phyloP scores from a whole-genome alignment of 2,113 vertebrate genomes.

The Conger conger region DNA sequence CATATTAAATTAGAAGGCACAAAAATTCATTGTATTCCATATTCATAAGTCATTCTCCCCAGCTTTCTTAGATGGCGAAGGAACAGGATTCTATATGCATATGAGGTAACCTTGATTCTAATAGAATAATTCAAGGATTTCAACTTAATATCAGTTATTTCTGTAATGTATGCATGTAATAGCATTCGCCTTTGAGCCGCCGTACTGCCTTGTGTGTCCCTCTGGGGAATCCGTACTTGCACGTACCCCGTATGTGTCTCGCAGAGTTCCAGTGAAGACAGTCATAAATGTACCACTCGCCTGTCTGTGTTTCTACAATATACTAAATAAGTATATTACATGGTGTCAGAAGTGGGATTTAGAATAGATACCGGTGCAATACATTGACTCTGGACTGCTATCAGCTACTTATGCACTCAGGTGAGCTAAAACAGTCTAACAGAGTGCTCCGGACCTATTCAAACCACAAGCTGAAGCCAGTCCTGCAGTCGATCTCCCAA shows the following conservation, averaged over 20 bases:
- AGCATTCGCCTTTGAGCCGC: too few relatives aligned
- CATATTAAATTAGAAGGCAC: not conserved
- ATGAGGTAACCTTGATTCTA: not conserved
- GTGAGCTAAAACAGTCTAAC: conserved; percentile 18
- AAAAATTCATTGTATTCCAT: not conserved
- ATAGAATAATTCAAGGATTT: not conserved
- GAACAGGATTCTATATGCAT: conserved; percentile 1
- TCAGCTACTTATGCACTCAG: conserved; percentile 6
- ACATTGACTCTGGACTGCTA: not conserved
- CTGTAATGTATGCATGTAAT: too few relatives aligned
- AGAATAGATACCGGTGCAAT: too few relatives aligned
- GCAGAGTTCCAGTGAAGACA: too few relatives aligned
- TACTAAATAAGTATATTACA: too few relatives aligned
- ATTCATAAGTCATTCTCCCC: not conserved
- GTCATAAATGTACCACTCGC: too few relatives aligned
- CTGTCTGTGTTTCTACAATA: too few relatives aligned
- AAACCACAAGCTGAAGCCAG: conserved; percentile 14
- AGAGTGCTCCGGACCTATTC: conserved; percentile 7
- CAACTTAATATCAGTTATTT: not conserved
- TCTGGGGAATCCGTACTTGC: too few relatives aligned
- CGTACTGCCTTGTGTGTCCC: too few relatives aligned
- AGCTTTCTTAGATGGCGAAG: not conserved
- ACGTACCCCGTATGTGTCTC: too few relatives aligned
- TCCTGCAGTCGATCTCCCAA: not conserved
- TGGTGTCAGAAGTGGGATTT: too few relatives aligned